Evolutionary conservation across 2,797 vertebrate genomes (phyloP).

Genomic region (Myripristis murdjan): DNA sequence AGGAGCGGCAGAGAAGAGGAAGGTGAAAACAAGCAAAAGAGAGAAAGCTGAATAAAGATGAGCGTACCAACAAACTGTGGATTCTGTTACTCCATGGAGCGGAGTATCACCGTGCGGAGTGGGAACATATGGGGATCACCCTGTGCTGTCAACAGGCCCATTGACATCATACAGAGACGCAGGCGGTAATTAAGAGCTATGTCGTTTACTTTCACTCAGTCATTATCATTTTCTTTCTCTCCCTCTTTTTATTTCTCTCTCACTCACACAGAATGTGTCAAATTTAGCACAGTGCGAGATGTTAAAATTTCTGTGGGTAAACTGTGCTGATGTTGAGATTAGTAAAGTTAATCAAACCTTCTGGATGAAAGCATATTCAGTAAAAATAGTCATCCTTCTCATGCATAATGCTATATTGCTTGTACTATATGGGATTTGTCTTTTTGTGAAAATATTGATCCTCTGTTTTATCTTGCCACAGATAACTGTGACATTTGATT

Average conservation of each 20-base stretch:
- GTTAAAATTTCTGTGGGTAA: too few relatives aligned
- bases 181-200: conserved; percentile 84
- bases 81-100: conserved; percentile 78
- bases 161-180: conserved; percentile 87
- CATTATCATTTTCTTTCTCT: conserved; percentile 34
- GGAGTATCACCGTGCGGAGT: conserved; percentile 73
- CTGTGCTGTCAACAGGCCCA: conserved; percentile 86
- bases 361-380: not conserved
- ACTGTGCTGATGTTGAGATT: not conserved
- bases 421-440: not conserved
- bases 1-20: conserved; percentile 61
- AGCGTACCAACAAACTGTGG: conserved; percentile 85
- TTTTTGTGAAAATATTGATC: not conserved
- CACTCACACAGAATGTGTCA: not conserved
- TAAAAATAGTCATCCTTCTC: not conserved
- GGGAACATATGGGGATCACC: conserved; percentile 85
- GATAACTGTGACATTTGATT: conserved; percentile 8
- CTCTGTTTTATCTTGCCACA: too few relatives aligned
- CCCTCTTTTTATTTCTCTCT: conserved; percentile 22
- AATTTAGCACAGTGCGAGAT: too few relatives aligned
- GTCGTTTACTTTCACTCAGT: conserved; percentile 51
- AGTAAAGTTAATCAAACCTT: not conserved
- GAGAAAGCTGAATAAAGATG: conserved; percentile 77
- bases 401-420: not conserved
- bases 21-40: conserved; percentile 64